phyloP scores from a whole-genome alignment of 2,113 vertebrate genomes.

The Corythornis madagascariensis region DNA sequence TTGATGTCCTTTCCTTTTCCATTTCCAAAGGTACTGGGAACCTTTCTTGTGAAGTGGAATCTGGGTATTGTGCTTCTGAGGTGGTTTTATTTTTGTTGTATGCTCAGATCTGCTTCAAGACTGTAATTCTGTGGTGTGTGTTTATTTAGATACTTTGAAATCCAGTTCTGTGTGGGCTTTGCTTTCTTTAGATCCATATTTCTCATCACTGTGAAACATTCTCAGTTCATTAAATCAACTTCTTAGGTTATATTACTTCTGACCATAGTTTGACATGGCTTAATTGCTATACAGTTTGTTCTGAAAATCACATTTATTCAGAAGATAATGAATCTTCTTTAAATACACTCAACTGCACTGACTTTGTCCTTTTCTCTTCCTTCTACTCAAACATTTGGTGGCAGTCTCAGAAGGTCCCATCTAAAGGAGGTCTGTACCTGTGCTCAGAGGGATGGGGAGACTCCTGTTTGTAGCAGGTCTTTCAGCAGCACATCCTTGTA shows the following conservation, averaged over 20 bases:
- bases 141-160: neutral
- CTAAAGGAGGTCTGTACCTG: neutral
- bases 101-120: neutral
- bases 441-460: neutral
- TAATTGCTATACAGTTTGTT: neutral
- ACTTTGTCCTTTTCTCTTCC: neutral
- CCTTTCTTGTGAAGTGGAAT: neutral
- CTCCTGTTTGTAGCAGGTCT: neutral
- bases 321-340: slow-evolving; percentile 20
- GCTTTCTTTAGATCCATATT: neutral
- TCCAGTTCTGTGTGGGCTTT: neutral
- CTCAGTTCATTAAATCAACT: neutral
- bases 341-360: neutral
- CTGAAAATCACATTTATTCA: slow-evolving; percentile 24
- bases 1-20: neutral
- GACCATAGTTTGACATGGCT: neutral
- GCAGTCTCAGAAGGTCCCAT: neutral
- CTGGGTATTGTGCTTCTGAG: neutral
- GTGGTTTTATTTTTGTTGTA: neutral
- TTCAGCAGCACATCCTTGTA: neutral
- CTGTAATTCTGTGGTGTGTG: neutral
- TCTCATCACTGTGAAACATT: neutral
- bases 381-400: neutral
- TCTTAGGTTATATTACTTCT: neutral
- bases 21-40: neutral